phyloP scores from a whole-genome alignment of 2,888 invertebrate species.

The Marronus borbonicus region DNA sequence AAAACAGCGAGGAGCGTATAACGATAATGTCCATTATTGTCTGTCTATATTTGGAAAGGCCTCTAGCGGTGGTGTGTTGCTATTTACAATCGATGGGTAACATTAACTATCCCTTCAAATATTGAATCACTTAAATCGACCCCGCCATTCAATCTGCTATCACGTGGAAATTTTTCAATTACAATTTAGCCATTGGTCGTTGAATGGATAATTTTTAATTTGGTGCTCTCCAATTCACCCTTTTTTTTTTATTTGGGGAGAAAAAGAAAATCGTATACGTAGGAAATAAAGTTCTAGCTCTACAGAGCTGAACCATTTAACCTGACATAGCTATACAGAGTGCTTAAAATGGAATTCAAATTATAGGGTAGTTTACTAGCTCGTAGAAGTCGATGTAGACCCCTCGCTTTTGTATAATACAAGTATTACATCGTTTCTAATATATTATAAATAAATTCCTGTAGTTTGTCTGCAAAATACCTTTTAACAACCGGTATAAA shows the following conservation, averaged over 20 bases:
- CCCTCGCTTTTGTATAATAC: too few species aligned
- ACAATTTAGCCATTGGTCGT: conserved; percentile 1
- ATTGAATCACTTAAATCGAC: conserved; percentile 41
- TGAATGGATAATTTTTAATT: conserved; percentile 11
- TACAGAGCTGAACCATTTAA: too few species aligned
- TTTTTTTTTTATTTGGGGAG: neutral
- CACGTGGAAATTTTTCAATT: conserved; percentile 35
- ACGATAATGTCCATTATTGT: conserved; percentile 40
- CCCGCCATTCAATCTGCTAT: conserved; percentile 18
- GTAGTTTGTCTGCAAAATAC: too few species aligned
- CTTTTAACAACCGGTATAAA: too few species aligned
- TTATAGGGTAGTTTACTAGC: too few species aligned
- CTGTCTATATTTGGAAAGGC: conserved; percentile 42
- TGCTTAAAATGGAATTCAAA: too few species aligned
- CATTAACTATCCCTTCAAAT: conserved; percentile 41
- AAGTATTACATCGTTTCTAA: too few species aligned
- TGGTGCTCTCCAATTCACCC: neutral
- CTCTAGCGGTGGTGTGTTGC: conserved; percentile 36
- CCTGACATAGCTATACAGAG: too few species aligned
- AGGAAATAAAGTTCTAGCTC: too few species aligned
- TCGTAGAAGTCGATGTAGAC: too few species aligned
- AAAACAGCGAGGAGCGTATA: conserved; percentile 18
- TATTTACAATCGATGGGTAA: conserved; percentile 37
- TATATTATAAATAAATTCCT: too few species aligned
- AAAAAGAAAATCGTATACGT: neutral